Evolutionary conservation across 2,797 vertebrate species (phyloP).

Genomic region (Platalea minor): DNA sequence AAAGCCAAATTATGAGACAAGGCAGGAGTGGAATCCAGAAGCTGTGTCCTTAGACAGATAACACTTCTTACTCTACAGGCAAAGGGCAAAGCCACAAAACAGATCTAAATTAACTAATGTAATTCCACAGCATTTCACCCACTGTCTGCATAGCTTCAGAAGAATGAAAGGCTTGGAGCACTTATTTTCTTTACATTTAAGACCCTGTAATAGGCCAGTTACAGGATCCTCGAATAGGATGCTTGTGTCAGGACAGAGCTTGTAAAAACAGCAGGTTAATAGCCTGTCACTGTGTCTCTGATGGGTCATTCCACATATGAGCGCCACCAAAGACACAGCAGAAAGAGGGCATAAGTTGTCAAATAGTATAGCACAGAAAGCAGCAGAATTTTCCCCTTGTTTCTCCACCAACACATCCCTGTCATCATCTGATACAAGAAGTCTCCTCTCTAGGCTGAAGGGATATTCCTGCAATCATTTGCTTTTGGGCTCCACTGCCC

Average conservation of each 20-base stretch:
- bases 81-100: background rate
- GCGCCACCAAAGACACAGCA: background rate
- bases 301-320: background rate
- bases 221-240: background rate
- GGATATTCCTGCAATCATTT: background rate
- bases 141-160: background rate
- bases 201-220: background rate
- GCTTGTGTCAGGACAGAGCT: background rate
- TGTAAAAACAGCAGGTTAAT: background rate
- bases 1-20: background rate
- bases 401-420: background rate
- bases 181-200: background rate
- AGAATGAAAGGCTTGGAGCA: background rate
- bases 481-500: background rate
- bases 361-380: background rate
- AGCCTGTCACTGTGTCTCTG: background rate
- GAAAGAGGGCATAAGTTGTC: background rate
- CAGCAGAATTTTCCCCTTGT: background rate
- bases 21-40: background rate
- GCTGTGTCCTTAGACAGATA: background rate
- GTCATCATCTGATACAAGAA: background rate
- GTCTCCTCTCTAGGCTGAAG: background rate
- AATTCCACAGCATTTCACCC: background rate
- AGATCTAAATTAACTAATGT: background rate
- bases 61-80: background rate